Evolutionary conservation across 2,888 invertebrate species (phyloP).

Genomic region (Ophioninae sp.): DNA sequence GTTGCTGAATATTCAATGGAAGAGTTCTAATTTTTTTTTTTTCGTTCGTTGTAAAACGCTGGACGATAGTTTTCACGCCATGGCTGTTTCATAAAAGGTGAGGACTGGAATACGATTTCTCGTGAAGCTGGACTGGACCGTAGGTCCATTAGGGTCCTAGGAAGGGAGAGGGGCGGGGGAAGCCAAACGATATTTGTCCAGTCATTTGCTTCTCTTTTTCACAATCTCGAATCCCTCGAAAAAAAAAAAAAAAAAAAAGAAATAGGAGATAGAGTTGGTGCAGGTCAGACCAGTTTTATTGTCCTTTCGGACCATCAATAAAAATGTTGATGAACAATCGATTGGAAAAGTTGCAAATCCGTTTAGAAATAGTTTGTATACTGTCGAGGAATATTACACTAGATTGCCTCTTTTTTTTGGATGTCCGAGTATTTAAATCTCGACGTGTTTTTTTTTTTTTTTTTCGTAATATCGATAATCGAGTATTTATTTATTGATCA

Average conservation of each 20-base stretch:
- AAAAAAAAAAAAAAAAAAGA: too few species aligned
- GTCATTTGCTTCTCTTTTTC: constrained; percentile 8
- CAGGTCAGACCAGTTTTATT: constrained; percentile 6
- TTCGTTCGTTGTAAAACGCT: neutral
- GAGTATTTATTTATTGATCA: neutral
- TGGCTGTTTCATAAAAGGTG: neutral
- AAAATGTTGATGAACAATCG: neutral
- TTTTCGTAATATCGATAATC: neutral
- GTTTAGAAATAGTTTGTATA: neutral
- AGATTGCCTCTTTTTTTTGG: neutral
- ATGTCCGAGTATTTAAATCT: neutral
- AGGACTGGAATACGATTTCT: neutral
- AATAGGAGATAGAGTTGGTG: neutral
- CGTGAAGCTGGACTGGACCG: neutral
- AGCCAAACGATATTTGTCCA: constrained; percentile 1
- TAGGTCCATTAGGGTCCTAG: neutral
- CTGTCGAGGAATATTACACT: neutral
- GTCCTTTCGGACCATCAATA: neutral
- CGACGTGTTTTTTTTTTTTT: neutral
- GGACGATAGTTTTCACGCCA: neutral
- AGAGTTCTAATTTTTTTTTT: neutral
- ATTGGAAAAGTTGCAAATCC: neutral
- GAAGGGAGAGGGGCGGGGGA: neutral
- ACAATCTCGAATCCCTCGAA: neutral
- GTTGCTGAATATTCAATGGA: neutral